A percentile compares a stretch with the other conserved stretches of the same genome.
phyloP scores from a whole-genome alignment of 2,113 vertebrate species.

The Parus major region DNA sequence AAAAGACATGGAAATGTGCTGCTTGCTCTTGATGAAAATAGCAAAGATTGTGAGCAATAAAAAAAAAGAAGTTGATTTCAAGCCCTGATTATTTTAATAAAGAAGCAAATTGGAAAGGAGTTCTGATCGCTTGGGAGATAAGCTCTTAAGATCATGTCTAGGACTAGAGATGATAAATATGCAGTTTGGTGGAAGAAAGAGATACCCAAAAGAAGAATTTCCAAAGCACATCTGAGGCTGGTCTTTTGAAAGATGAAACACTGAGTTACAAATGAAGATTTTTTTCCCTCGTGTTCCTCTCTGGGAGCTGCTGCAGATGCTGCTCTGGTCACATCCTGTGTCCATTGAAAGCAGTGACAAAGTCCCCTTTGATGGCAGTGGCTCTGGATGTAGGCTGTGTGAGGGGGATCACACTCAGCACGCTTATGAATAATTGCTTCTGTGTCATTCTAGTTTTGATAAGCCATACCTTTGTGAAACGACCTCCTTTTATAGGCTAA shows the following conservation, averaged over 20 bases:
- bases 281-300: not conserved
- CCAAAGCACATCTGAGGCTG: not conserved
- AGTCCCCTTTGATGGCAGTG: slow-evolving; percentile 15
- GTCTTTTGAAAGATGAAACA: not conserved
- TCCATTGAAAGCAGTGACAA: not conserved
- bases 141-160: not conserved
- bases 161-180: not conserved
- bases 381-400: not conserved
- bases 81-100: slow-evolving; percentile 24
- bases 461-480: not conserved
- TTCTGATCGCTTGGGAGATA: not conserved
- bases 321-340: not conserved
- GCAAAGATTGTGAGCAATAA: not conserved
- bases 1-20: not conserved
- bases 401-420: not conserved
- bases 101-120: not conserved
- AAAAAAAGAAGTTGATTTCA: not conserved
- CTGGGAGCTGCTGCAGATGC: not conserved
- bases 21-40: not conserved
- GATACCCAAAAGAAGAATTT: not conserved
- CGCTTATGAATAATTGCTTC: not conserved
- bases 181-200: not conserved
- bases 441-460: not conserved
- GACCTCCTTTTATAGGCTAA: not conserved
- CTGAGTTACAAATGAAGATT: not conserved